These are phyloP conservation scores for Amblyjoppa fuscipennis DNA, from an alignment of 2,888 invertebrate species.

Conservation along the genomic window DNA sequence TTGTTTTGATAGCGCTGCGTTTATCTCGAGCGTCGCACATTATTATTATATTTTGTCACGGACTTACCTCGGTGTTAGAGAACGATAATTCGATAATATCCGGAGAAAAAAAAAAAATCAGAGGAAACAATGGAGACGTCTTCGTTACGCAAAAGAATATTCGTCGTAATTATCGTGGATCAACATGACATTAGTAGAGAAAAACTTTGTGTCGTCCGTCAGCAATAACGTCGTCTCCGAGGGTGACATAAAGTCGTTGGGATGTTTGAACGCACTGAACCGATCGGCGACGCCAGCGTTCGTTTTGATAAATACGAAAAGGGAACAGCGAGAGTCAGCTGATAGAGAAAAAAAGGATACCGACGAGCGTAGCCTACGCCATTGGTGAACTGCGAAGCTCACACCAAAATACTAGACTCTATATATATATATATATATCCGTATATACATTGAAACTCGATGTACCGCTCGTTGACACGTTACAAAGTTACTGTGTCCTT, in stretches of 20 bases:
- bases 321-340: conserved; percentile 73
- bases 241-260: conserved; percentile 47
- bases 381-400: not conserved
- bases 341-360: conserved; percentile 64
- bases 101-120: not conserved
- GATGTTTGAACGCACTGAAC: conserved; percentile 61
- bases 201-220: conserved; percentile 11
- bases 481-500: not conserved
- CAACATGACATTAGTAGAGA: conserved; percentile 11
- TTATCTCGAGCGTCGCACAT: not conserved
- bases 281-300: conserved; percentile 41
- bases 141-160: conserved; percentile 17
- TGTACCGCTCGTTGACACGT: not conserved
- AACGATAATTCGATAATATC: conserved; percentile 8
- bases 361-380: conserved; percentile 16
- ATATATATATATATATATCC: not conserved
- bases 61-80: conserved; percentile 16
- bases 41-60: not conserved
- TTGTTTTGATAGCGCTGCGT: not conserved
- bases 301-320: conserved; percentile 65
- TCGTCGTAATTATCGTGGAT: conserved; percentile 3
- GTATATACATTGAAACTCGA: not conserved
- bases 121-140: not conserved
- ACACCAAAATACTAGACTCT: conserved; percentile 6
- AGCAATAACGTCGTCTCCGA: not conserved